Base-by-base conservation (phyloP, 2,113 vertebrate species). In the Nothobranchius kuhntae region DNA sequence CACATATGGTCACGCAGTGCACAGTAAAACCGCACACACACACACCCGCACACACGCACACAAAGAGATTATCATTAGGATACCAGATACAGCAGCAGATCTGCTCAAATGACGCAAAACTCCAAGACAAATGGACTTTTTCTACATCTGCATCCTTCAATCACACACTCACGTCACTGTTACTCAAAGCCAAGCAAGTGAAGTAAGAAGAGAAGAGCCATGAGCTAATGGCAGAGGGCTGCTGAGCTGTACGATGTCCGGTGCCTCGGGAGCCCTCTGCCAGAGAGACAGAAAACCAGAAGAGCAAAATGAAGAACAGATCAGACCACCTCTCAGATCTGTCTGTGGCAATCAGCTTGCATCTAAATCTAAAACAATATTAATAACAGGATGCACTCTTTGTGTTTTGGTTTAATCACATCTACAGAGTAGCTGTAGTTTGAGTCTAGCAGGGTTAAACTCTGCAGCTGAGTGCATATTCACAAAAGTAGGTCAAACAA, bases 91-190 rank as follows among this genome's bases (percentile, higher is more conserved):
- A 53, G 75, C 73, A 60, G 70, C 38, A 51, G 55, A 77, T 69
- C 81, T 76, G 66, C 72, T 78, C 35, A 60, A 61, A 55, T 83
- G 86, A 88, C 68, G 67, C 62, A 87, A 83, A 75, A 47, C 58
- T 75, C 58, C 24, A 54, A 59, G 73, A 78, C 59, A 75, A 61
- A 17, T 63, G 15, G 56, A 59, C 4, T 56, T 75, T 84, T 81
- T 86, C 75, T 71, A 83, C 79, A 53, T 56, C 44, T 45, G 44
- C n/a, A 7, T 58, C n/a, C 38, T 44, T 81, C 80, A 71, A 86
- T 73, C 79, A 76, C 54, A 1, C 30, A 54, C 55, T 52, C 56
- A 62, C 61, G 60, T 80, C 75, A 71, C 13, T 1, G 60, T 24
- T 59, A 44, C 46, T 1, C 0, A 13, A 40, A 61, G 87, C 85